Evolutionary conservation across 64 coral and sea anemone species (phyloP).

Genomic region (Stichodactyla mertensii): DNA sequence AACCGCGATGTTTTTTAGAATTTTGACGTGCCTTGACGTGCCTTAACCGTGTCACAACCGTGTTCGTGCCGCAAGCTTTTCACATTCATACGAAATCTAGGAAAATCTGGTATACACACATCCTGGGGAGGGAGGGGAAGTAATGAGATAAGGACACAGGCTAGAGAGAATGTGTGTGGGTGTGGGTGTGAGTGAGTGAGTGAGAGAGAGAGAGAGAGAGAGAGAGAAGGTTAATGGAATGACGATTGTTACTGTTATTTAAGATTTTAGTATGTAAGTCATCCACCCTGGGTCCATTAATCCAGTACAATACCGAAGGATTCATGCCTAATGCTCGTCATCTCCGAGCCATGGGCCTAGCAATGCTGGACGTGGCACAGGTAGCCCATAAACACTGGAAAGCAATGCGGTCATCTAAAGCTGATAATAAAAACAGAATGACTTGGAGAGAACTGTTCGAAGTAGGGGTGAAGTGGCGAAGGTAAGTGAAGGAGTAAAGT

Average conservation of each 20-base stretch:
- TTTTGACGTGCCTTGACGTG: too few species aligned
- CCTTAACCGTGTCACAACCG: too few species aligned
- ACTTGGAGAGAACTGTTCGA: constrained; percentile 83
- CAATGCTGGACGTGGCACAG: constrained; percentile 81
- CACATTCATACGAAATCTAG: too few species aligned
- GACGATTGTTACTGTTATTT: not conserved
- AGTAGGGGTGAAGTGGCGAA: constrained; percentile 83
- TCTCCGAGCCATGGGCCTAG: constrained; percentile 74
- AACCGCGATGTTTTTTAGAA: too few species aligned
- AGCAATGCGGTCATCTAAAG: constrained; percentile 50
- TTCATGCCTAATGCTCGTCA: constrained; percentile 69
- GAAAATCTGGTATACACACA: too few species aligned
- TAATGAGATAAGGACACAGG: too few species aligned
- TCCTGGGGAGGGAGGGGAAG: too few species aligned
- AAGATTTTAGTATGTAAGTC: constrained; percentile 59
- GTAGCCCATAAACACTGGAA: constrained; percentile 70
- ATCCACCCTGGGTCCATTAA: constrained; percentile 43
- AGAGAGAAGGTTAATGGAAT: too few species aligned
- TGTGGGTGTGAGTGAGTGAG: too few species aligned
- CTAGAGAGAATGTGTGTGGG: too few species aligned
- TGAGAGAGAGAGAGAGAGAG: too few species aligned
- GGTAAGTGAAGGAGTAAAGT: constrained; percentile 31
- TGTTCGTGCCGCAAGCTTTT: too few species aligned
- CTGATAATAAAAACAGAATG: constrained; percentile 34
- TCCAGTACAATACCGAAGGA: constrained; percentile 79